phyloP scores from a whole-genome alignment of 2,113 vertebrate genomes.

The Emydura subglobosa region DNA sequence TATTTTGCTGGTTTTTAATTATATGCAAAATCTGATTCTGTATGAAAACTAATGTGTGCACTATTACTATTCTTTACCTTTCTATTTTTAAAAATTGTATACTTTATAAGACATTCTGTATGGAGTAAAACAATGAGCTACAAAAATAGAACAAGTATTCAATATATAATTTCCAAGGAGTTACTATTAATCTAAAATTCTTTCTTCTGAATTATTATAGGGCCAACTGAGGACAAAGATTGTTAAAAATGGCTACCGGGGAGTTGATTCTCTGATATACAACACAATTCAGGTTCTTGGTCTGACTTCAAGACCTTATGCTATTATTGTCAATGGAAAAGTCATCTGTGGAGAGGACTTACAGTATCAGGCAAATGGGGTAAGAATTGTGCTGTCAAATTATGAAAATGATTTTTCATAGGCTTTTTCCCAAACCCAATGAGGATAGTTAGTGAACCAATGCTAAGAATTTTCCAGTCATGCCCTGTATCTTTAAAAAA shows the following conservation, averaged over 20 bases:
- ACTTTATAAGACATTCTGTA: neutral
- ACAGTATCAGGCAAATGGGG: slow-evolving; percentile 22
- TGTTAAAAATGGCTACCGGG: slow-evolving; percentile 64
- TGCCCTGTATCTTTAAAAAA: neutral
- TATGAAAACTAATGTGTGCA: neutral
- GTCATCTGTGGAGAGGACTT: neutral
- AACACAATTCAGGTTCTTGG: slow-evolving; percentile 58
- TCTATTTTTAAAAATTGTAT: neutral
- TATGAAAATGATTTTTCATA: neutral
- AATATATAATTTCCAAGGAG: neutral
- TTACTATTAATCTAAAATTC: neutral
- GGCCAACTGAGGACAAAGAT: slow-evolving; percentile 56
- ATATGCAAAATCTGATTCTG: neutral
- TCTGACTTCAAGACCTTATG: slow-evolving; percentile 49
- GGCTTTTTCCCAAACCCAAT: neutral
- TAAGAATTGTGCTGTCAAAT: slow-evolving; percentile 29
- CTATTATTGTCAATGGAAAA: slow-evolving; percentile 59
- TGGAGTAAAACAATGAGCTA: neutral
- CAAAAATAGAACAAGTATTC: neutral
- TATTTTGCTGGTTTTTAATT: neutral
- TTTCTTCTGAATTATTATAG: slow-evolving; percentile 47
- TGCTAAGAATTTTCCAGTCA: neutral
- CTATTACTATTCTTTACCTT: neutral
- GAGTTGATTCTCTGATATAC: slow-evolving; percentile 45
- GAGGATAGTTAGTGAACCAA: neutral